phyloP scores from a whole-genome alignment of 2,888 invertebrate genomes.

The Sthenelais limicola region DNA sequence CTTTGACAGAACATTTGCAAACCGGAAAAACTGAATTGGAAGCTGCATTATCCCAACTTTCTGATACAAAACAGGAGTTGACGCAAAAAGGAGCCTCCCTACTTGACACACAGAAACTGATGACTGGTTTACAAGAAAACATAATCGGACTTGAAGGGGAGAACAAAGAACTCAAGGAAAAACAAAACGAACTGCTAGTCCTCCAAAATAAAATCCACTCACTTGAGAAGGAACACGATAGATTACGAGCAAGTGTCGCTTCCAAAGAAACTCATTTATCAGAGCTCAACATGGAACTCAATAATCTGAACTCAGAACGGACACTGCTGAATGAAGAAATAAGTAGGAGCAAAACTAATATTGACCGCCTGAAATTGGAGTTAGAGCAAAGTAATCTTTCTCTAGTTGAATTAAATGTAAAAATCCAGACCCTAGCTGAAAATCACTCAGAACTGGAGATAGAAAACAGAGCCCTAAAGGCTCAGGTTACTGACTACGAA shows the following conservation, averaged over 20 bases:
- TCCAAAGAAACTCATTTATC: no score
- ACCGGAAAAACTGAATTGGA: neutral
- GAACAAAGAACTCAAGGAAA: constrained; percentile 33
- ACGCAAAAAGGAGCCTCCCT: constrained; percentile 13
- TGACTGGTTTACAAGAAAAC: neutral
- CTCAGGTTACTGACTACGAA: neutral
- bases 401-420: neutral
- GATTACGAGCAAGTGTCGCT: no score
- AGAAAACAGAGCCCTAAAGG: neutral
- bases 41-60: neutral
- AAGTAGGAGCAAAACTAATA: neutral
- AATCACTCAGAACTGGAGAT: constrained; percentile 1
- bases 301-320: neutral
- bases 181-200: neutral
- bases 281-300: neutral
- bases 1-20: neutral
- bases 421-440: neutral
- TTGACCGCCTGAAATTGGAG: neutral
- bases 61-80: neutral
- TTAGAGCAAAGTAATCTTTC: neutral
- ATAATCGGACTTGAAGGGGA: constrained; percentile 7
- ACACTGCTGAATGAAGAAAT: neutral
- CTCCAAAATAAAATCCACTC: no score
- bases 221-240: no score
- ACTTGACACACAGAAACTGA: neutral